These are phyloP conservation scores for Fregetta grallaria DNA, from an alignment of 2,113 vertebrate genomes.

Conservation along the genomic window DNA sequence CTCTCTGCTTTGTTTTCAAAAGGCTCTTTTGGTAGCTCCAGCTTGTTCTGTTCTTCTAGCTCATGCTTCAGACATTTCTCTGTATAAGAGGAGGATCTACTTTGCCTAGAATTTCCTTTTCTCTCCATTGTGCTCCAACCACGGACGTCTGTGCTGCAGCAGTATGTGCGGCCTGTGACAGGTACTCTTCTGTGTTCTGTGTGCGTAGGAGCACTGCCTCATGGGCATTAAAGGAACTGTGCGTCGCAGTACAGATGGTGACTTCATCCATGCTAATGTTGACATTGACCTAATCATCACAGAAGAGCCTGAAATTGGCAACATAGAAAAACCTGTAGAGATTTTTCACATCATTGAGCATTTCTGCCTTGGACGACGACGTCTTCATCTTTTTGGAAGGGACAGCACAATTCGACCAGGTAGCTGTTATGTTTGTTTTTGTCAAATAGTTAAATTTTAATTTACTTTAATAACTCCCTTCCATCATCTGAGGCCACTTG, in stretches of 20 bases:
- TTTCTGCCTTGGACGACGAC: slow-evolving; percentile 91
- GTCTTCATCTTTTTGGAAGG: slow-evolving; percentile 93
- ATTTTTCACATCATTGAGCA: slow-evolving; percentile 99
- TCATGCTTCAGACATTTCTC: neutral
- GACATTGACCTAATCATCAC: slow-evolving; percentile 98
- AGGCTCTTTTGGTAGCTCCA: neutral
- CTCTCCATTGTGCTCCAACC: too few relatives aligned
- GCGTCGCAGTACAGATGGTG: slow-evolving; percentile 91
- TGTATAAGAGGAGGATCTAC: neutral
- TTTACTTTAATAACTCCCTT: neutral
- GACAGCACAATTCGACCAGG: slow-evolving; percentile 97
- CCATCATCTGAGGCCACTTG: too few relatives aligned
- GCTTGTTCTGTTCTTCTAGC: neutral
- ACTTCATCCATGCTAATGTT: slow-evolving; percentile 98
- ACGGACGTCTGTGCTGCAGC: fast-evolving
- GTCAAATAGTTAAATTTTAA: neutral
- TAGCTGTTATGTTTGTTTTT: neutral
- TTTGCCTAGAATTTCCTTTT: neutral
- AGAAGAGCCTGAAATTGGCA: slow-evolving; percentile 96
- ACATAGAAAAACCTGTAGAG: slow-evolving; percentile 97
- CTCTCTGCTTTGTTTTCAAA: neutral
- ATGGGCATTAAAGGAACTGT: slow-evolving; percentile 99
- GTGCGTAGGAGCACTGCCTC: slow-evolving; percentile 90
- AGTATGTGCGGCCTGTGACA: neutral
- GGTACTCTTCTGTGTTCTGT: neutral